These are phyloP conservation scores for Cryptotermes secundus DNA, from an alignment of 1,140 invertebrate genomes.

Conservation along the genomic window DNA sequence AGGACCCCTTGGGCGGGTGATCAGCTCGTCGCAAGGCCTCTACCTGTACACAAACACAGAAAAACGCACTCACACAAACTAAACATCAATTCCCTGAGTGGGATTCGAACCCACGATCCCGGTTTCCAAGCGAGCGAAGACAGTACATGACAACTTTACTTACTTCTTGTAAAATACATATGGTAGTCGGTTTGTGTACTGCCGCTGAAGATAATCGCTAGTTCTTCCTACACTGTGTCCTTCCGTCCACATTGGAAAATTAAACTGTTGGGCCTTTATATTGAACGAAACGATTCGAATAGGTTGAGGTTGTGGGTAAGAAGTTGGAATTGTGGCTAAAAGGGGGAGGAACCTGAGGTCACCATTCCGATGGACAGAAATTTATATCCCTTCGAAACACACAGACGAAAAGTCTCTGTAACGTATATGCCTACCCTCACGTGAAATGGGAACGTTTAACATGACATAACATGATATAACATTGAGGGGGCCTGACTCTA, in stretches of 20 bases:
- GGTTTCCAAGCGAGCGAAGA: no score
- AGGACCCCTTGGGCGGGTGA: no score
- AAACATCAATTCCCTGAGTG: no score
- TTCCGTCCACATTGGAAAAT: background rate
- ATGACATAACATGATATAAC: constrained; percentile 17
- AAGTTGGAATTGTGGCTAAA: background rate
- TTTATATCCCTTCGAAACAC: background rate
- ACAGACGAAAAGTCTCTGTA: constrained; percentile 1
- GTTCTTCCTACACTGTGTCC: background rate
- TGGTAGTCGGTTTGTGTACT: background rate
- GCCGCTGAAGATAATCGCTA: background rate
- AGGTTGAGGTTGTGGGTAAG: background rate
- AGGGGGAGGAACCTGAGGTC: background rate
- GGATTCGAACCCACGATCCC: no score
- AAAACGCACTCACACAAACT: no score
- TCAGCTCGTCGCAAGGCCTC: no score
- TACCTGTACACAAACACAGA: no score
- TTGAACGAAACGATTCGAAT: background rate
- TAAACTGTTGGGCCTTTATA: background rate
- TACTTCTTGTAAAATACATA: background rate
- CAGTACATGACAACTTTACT: no score
- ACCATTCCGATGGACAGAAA: background rate
- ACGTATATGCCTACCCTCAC: background rate
- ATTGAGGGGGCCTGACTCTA: no score
- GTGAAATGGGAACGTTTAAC: constrained; percentile 10